These are phyloP conservation scores for Cheilosia soror DNA, from an alignment of 2,888 invertebrate species.

Conservation along the genomic window DNA sequence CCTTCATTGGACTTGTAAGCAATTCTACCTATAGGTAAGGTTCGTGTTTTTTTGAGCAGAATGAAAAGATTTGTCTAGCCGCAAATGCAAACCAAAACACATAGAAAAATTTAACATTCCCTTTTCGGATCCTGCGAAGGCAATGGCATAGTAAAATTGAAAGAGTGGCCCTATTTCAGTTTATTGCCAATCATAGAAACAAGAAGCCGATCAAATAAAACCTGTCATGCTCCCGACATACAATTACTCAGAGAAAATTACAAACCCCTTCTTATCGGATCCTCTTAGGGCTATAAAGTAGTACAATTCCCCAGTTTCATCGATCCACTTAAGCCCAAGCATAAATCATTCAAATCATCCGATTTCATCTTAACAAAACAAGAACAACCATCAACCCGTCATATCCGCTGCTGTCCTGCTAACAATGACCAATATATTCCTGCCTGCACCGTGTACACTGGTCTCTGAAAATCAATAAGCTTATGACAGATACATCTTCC, in stretches of 20 bases:
- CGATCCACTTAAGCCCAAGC: conserved; percentile 5
- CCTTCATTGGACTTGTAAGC: no score
- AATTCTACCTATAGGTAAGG: no score
- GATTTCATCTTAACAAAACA: conserved; percentile 5
- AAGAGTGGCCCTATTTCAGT: no score
- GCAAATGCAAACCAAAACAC: no score
- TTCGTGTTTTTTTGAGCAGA: no score
- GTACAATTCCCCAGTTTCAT: neutral
- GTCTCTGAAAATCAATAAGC: conserved; percentile 36
- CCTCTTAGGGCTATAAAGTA: neutral
- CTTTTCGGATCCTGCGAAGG: no score
- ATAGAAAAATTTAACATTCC: no score
- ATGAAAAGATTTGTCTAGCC: no score
- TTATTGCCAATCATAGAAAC: no score
- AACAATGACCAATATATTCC: conserved; percentile 16
- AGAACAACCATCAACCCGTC: conserved; percentile 13
- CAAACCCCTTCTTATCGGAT: neutral
- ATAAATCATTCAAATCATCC: conserved; percentile 37
- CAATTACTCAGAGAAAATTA: neutral
- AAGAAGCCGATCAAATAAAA: no score
- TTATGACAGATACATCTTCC: conserved; percentile 31
- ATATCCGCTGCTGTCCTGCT: neutral
- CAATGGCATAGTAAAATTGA: no score
- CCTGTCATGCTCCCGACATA: no score
- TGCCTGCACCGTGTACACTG: neutral